Base-by-base conservation (phyloP, 2,888 invertebrate genomes). In the Limenitis camilla region DNA sequence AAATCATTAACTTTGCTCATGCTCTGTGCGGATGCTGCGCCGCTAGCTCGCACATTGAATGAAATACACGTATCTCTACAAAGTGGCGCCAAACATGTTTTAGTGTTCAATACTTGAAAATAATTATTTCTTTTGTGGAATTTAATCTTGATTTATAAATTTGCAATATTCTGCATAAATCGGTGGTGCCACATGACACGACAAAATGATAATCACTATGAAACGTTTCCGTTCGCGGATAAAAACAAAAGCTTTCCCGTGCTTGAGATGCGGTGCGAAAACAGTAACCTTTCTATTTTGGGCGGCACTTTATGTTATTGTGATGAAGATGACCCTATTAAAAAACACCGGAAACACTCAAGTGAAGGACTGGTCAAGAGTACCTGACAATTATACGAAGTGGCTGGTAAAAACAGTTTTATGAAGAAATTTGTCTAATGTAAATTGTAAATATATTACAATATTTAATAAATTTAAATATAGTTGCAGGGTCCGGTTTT, bases 1-100 rank as follows among this genome's bases (percentile, higher is more conserved):
- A 85, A 87, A 88, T 88, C 88, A 72, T 81, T 88, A 88, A 62
- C 62, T 74, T 67, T 73, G 82, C 84, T 76, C 87, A 87, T 87
- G 88, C 88, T 71, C 88, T 60, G 81, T 84, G 52, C 60, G 78
- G 84, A 83, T 74, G 81, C 85, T 84, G 85, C 66, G 76, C 68
- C 62, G 52, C 38, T 55, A 48, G 49, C 45, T 53, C 43, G 52
- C 63, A 62, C 62, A 60, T 48, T 53, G 40, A 55, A 49, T 49
- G 47, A 49, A 53, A 55, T 51, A 63, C 59, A 47, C 49, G 58
- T 42, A 52, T 54, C 51, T 57, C 49, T 56, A 30, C 51, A 59
- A 40, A 56, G 52, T 56, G 56, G 48, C 55, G 55, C 56, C 62
- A 55, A 69, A 66, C 55, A 63, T 73, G 72, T 69, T 63, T 47